Base-by-base conservation (phyloP, 2,888 invertebrate species). In the Athetis lepigone region DNA sequence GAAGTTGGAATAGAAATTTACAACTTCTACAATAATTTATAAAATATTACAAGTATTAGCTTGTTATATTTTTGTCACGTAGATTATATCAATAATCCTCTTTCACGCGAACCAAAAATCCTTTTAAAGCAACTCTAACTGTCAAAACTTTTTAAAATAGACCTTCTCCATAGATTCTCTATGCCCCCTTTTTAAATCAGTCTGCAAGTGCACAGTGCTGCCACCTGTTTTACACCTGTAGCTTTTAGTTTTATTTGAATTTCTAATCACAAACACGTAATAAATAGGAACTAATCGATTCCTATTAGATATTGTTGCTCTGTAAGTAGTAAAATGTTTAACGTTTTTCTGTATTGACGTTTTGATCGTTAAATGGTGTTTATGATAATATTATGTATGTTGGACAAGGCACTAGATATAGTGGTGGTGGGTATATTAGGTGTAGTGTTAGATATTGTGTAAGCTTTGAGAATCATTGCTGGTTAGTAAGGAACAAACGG, bases 151-250 rank as follows among this genome's bases (percentile, higher is more conserved):
- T 21, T 36, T 11, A 0, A 11, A 42, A 36, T 5, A 0, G n/a
- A 27, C n/a, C 16, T 16, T 13, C 29, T 49, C 43, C 4, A 65
- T 19, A n/a, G n/a, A 23, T 43, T 25, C 19, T 8, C 5, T 5
- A 16, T 1, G 37, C 11, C 37, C 0, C 4, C 6, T 65, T 59
- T 46, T 57, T 68, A 74, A 74, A 75, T 74, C 57, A 60, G 52
- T 62, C 65, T 43, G 37, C 11, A 19, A 21, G 7, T 43, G 21
- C 36, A 13, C 11, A 40, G 23, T 55, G 23, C 25, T 27, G 19
- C 36, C 71, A 75, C 50, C 74, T 74, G 70, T 57, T 36, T 16
- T 3, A 65, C 57, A 62, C 70, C 61, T 65, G 74, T 74, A 55
- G 39, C 43, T 49, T 42, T 18, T n/a, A 9, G 42, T 51, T 64